Percentiles rank a stretch among this genome's conserved stretches.
These are phyloP conservation scores for Laodelphax striatellus DNA, from an alignment of 1,140 invertebrate species.

Conservation along the genomic window DNA sequence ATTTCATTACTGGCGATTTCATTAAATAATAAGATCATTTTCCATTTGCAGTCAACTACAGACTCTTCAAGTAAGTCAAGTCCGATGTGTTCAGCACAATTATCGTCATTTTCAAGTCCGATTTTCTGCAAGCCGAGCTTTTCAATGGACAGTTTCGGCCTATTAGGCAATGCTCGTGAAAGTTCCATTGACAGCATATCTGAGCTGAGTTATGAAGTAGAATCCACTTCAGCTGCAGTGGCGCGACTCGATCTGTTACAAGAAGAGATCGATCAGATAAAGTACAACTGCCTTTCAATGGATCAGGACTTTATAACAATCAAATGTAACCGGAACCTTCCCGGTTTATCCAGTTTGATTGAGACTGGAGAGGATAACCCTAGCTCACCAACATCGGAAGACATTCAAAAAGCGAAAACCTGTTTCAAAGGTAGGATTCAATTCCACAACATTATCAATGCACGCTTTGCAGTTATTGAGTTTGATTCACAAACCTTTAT, in stretches of 20 bases:
- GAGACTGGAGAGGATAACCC: constrained; percentile 3
- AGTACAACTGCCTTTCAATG: constrained; percentile 26
- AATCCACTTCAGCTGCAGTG: constrained; percentile 10
- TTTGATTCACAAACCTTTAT: no score
- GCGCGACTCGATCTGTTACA: constrained; percentile 24
- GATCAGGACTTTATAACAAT: constrained; percentile 27
- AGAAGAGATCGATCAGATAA: constrained; percentile 25
- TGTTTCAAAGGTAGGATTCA: constrained; percentile 17
- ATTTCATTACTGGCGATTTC: no score
- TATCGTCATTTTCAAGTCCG: constrained; percentile 5
- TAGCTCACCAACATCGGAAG: not conserved
- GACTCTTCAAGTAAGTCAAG: not conserved
- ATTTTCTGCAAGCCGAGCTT: constrained; percentile 5
- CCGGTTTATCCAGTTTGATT: constrained; percentile 23
- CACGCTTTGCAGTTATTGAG: no score
- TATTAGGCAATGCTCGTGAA: constrained; percentile 8
- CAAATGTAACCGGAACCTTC: constrained; percentile 24
- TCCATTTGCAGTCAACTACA: not conserved
- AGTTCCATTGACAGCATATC: constrained; percentile 27
- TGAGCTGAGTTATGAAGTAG: constrained; percentile 25
- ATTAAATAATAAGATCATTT: no score
- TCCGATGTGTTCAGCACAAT: not conserved
- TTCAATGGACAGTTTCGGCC: constrained; percentile 11
- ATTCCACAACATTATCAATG: no score
- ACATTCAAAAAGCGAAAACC: constrained; percentile 19